These are phyloP conservation scores for Pristionchus mayeri DNA, from an alignment of 2,888 invertebrate genomes.

Conservation along the genomic window DNA sequence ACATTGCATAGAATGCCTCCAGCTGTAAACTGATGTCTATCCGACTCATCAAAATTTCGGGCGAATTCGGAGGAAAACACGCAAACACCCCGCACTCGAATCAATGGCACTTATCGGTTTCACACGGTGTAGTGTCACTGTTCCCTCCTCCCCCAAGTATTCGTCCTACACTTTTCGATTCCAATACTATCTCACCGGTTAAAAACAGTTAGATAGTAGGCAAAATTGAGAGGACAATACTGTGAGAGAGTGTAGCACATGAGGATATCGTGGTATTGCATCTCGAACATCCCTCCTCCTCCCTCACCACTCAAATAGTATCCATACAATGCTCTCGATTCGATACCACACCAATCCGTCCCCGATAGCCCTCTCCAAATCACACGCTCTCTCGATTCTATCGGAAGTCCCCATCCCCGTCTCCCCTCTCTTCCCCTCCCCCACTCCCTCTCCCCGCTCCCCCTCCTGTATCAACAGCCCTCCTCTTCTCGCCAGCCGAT, in stretches of 20 bases:
- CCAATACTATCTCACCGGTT: too few relatives aligned
- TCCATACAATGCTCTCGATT: conserved; percentile 14
- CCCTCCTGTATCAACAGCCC: conserved; percentile 33
- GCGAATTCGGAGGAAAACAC: neutral
- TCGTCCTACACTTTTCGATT: too few relatives aligned
- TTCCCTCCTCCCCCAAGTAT: too few relatives aligned
- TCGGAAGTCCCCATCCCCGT: conserved; percentile 16
- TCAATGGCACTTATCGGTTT: conserved; percentile 1
- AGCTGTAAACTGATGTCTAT: conserved; percentile 14
- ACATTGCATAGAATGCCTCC: neutral
- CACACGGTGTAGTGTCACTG: too few relatives aligned
- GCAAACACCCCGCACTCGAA: neutral
- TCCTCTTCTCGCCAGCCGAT: conserved; percentile 20
- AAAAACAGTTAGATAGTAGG: too few relatives aligned
- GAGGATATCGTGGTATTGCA: too few relatives aligned
- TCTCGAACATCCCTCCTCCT: neutral
- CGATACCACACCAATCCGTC: too few relatives aligned
- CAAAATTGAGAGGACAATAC: too few relatives aligned
- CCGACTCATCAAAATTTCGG: neutral
- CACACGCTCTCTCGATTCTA: conserved; percentile 10
- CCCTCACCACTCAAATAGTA: conserved; percentile 35
- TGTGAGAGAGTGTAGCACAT: too few relatives aligned
- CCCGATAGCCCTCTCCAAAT: conserved; percentile 1
- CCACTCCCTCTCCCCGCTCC: conserved; percentile 23
- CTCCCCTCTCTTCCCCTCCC: neutral